Evolutionary conservation across 2,797 vertebrate species (phyloP).

Genomic region (Acanthopagrus latus): DNA sequence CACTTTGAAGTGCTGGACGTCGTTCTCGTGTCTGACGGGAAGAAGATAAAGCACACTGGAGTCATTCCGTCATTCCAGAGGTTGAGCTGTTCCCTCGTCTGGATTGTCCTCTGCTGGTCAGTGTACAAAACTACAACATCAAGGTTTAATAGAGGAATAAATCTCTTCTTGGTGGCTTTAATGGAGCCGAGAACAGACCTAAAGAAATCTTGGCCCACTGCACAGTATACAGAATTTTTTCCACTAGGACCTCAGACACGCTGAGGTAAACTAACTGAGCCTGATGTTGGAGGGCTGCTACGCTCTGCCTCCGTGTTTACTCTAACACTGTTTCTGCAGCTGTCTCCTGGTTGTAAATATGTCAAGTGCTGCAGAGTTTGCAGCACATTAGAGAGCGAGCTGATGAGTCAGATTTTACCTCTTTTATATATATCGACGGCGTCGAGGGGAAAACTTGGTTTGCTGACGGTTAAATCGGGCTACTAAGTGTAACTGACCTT

Average conservation of each 20-base stretch:
- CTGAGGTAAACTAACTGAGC: not conserved
- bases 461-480: not conserved
- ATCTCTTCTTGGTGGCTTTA: no score
- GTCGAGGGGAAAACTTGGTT: not conserved
- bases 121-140: conserved; percentile 36
- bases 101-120: conserved; percentile 70
- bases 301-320: conserved; percentile 10
- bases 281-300: not conserved
- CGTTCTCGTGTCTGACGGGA: conserved; percentile 89
- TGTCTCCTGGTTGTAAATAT: conserved; percentile 11
- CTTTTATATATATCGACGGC: not conserved
- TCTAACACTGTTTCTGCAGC: not conserved
- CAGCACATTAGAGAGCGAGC: not conserved
- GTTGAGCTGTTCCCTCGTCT: conserved; percentile 18
- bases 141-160: accelerated
- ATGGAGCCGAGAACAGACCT: not conserved
- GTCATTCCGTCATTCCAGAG: not conserved
- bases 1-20: conserved; percentile 98
- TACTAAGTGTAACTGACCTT: not conserved
- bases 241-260: not conserved
- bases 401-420: conserved; percentile 33
- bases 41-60: not conserved
- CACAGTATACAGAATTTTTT: not conserved
- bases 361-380: conserved; percentile 35
- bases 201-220: not conserved